Percentiles rank a stretch among this genome's conserved stretches.
Evolutionary conservation across 2,888 invertebrate genomes (phyloP).

Genomic region (Clostera curtula): DNA sequence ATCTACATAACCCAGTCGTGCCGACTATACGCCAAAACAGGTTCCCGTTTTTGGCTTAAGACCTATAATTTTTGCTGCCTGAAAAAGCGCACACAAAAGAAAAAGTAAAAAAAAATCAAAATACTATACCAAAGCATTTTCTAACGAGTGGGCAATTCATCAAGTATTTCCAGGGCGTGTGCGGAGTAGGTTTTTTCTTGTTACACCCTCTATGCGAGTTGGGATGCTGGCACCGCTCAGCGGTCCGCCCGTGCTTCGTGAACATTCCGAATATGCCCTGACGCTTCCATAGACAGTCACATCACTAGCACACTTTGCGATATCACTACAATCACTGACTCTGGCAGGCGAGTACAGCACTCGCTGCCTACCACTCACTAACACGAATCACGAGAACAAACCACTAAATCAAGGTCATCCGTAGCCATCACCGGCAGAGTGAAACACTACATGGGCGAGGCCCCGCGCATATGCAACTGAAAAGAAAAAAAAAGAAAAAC

Average conservation of each 20-base stretch:
- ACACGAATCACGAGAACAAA: constrained; percentile 48
- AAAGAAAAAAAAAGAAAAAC: constrained; percentile 69
- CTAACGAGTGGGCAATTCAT: constrained; percentile 77
- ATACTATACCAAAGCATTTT: constrained; percentile 75
- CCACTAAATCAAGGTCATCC: constrained; percentile 59
- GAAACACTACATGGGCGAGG: constrained; percentile 45
- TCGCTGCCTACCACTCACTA: constrained; percentile 42
- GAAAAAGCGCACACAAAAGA: constrained; percentile 15
- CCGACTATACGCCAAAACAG: too few relatives aligned
- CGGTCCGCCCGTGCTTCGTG: constrained; percentile 67
- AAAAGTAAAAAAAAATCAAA: constrained; percentile 34
- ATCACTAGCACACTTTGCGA: constrained; percentile 53
- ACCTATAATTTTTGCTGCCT: constrained; percentile 12
- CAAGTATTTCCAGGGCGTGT: constrained; percentile 75
- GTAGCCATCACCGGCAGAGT: constrained; percentile 57
- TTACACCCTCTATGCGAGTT: constrained; percentile 62
- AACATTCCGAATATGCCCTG: constrained; percentile 66
- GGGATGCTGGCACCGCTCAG: constrained; percentile 64
- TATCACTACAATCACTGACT: constrained; percentile 43
- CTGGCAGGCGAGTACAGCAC: constrained; percentile 24
- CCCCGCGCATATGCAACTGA: constrained; percentile 61
- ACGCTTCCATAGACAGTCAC: constrained; percentile 68
- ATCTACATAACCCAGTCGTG: too few relatives aligned
- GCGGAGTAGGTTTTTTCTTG: constrained; percentile 69
- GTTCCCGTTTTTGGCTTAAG: too few relatives aligned